A percentile compares a stretch with the other conserved stretches of the same genome.
These are phyloP conservation scores for Serinus canaria DNA, from an alignment of 2,113 vertebrate genomes.

Conservation along the genomic window DNA sequence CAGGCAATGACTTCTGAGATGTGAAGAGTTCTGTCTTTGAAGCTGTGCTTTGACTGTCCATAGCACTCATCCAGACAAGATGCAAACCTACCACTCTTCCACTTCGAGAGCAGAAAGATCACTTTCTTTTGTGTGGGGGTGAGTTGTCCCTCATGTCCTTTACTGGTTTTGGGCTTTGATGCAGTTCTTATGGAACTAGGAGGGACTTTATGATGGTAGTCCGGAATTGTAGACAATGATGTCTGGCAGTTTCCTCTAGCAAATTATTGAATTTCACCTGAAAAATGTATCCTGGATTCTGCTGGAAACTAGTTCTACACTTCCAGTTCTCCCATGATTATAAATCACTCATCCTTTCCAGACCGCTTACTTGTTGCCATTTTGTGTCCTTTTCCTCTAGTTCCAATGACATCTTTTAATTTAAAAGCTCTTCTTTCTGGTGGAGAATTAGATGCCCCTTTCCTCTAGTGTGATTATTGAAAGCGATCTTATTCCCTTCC, in stretches of 20 bases:
- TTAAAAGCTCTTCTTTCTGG: not conserved
- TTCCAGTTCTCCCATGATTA: not conserved
- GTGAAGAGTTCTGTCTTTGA: not conserved
- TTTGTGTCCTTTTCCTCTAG: not conserved
- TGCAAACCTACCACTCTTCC: not conserved
- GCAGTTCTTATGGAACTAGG: not conserved
- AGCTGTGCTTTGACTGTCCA: not conserved
- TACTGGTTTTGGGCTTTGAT: not conserved
- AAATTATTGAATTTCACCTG: not conserved
- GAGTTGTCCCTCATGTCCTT: not conserved
- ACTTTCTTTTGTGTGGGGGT: accelerated
- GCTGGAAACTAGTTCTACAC: not conserved
- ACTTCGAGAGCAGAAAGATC: not conserved
- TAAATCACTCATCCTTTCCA: not conserved
- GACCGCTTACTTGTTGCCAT: not conserved
- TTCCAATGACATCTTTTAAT: not conserved
- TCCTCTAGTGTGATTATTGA: not conserved
- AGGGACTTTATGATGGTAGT: not conserved
- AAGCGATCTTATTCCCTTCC: not conserved
- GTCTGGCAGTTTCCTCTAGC: not conserved
- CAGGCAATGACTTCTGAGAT: not conserved
- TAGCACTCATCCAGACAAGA: not conserved
- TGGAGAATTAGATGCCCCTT: not conserved
- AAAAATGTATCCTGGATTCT: not conserved
- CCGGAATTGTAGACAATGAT: not conserved